Percentiles rank a stretch among this genome's conserved stretches.
phyloP scores from a whole-genome alignment of 2,113 vertebrate genomes.

The Struthio camelus region DNA sequence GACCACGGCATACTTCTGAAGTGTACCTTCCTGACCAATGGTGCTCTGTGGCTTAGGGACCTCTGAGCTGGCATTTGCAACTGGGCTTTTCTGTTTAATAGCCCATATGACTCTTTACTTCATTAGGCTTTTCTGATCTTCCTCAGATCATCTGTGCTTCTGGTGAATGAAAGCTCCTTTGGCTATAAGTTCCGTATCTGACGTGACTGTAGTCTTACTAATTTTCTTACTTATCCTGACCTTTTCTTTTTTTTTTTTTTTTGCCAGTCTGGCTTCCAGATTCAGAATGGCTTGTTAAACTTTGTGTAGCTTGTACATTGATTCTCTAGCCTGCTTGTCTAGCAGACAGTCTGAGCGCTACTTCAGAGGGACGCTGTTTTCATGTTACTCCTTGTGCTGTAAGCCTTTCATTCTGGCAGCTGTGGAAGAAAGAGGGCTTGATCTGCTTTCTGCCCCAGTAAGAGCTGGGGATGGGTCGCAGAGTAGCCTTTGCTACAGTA shows the following conservation, averaged over 20 bases:
- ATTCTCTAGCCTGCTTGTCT: not conserved
- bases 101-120: not conserved
- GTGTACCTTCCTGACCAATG: not conserved
- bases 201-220: not conserved
- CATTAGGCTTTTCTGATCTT: not conserved
- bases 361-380: not conserved
- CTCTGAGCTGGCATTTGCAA: not conserved
- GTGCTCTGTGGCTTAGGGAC: not conserved
- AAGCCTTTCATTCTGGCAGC: not conserved
- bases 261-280: not conserved
- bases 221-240: not conserved
- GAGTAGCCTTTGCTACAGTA: not conserved
- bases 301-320: not conserved
- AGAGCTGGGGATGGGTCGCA: not conserved
- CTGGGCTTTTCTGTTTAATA: not conserved
- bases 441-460: not conserved
- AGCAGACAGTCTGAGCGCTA: not conserved
- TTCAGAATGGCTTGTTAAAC: not conserved
- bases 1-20: not conserved
- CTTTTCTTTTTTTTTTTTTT: not conserved
- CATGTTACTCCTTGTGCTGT: not conserved
- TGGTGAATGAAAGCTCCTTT: not conserved
- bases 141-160: not conserved
- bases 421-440: not conserved
- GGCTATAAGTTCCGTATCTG: accelerated